Percentiles rank a stretch among this genome's conserved stretches.
These are phyloP conservation scores for Eupithecia pulchellata DNA, from an alignment of 2,888 invertebrate genomes.

Conservation along the genomic window DNA sequence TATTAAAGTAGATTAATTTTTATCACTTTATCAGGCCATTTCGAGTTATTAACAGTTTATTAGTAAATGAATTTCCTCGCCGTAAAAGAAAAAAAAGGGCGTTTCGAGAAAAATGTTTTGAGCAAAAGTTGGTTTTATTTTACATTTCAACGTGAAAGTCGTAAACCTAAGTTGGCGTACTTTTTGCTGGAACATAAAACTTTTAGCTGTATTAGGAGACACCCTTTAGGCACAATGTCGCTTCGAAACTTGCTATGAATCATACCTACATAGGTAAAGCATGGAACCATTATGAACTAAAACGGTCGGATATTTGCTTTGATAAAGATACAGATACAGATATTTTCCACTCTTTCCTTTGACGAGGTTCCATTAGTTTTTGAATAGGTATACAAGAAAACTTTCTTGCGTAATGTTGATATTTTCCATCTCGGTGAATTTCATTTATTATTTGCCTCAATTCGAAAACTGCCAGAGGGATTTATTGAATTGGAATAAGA, in stretches of 20 bases:
- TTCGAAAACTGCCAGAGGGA: not conserved
- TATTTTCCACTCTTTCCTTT: too few relatives aligned
- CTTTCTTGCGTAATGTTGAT: not conserved
- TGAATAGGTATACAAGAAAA: too few relatives aligned
- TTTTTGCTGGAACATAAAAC: not conserved
- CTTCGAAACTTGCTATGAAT: not conserved
- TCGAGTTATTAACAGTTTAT: too few relatives aligned
- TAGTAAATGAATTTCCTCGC: too few relatives aligned
- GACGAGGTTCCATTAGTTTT: too few relatives aligned
- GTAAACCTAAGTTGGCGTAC: constrained; percentile 1
- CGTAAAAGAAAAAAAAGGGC: too few relatives aligned
- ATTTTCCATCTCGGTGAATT: not conserved
- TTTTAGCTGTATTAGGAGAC: not conserved
- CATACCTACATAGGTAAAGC: not conserved
- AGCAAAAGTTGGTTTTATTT: not conserved
- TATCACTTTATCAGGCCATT: not conserved
- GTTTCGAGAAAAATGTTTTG: not conserved
- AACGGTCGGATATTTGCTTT: too few relatives aligned
- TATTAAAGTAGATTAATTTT: not conserved
- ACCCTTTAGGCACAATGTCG: not conserved
- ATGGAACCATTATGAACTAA: too few relatives aligned
- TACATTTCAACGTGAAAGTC: not conserved
- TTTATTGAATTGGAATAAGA: not conserved
- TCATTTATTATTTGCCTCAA: not conserved
- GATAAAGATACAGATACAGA: too few relatives aligned